phyloP scores from a whole-genome alignment of 2,113 vertebrate genomes.

The Pteropus alecto region DNA sequence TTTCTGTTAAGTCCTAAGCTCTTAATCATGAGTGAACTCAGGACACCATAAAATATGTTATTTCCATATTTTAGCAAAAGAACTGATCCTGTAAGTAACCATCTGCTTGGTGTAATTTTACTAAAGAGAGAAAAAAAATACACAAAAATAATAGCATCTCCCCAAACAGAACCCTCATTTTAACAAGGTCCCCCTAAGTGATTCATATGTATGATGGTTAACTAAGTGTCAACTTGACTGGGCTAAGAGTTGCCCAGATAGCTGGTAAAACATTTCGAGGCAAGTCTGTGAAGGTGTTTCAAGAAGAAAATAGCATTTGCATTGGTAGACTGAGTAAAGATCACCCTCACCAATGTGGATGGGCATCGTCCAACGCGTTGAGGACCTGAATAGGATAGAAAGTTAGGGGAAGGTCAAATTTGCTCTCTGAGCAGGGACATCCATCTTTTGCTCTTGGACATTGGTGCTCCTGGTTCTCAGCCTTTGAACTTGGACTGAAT shows the following conservation, averaged over 20 bases:
- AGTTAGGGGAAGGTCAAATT: background rate
- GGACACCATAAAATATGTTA: background rate
- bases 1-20: slow-evolving; percentile 29
- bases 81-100: background rate
- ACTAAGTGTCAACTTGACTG: background rate
- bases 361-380: background rate
- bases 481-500: background rate
- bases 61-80: slow-evolving; percentile 34
- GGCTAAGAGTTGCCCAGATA: background rate
- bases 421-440: background rate
- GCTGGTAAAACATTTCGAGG: background rate
- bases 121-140: slow-evolving; percentile 30
- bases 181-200: background rate
- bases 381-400: background rate
- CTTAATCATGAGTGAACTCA: background rate
- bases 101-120: slow-evolving; percentile 15
- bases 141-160: background rate
- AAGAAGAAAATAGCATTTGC: background rate
- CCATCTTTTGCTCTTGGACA: background rate
- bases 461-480: background rate
- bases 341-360: background rate
- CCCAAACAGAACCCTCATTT: background rate
- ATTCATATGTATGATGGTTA: background rate
- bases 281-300: background rate
- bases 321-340: background rate